These are phyloP conservation scores for Camponotus pennsylvanicus DNA, from an alignment of 1,140 invertebrate species.

Conservation along the genomic window DNA sequence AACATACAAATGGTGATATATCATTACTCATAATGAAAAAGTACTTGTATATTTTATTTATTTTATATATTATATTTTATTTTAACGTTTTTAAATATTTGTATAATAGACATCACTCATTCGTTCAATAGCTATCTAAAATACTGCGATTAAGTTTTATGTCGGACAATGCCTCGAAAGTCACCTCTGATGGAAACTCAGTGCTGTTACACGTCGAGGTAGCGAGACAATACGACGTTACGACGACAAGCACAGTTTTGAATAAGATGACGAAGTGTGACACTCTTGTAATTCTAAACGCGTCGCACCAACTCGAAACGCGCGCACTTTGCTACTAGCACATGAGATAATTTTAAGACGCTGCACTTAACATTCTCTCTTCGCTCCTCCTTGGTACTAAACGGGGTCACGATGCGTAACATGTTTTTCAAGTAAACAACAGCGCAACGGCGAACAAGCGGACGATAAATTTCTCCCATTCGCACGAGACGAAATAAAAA, in stretches of 20 bases:
- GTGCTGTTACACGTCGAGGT: slow-evolving; percentile 5
- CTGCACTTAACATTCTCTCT: slow-evolving; percentile 50
- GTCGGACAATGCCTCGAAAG: slow-evolving; percentile 34
- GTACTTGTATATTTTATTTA: slow-evolving; percentile 44
- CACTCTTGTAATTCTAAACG: slow-evolving; percentile 41
- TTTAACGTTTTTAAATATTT: no score
- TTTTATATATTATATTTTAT: slow-evolving; percentile 44
- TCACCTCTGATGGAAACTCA: slow-evolving; percentile 29
- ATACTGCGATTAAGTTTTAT: background rate
- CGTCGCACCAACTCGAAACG: slow-evolving; percentile 30
- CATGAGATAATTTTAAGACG: slow-evolving; percentile 50
- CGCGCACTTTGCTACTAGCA: slow-evolving; percentile 32
- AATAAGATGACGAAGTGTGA: slow-evolving; percentile 36
- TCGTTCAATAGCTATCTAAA: background rate
- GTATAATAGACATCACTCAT: background rate
- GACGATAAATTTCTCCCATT: slow-evolving; percentile 40
- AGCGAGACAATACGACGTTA: slow-evolving; percentile 23
- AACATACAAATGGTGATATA: slow-evolving; percentile 23
- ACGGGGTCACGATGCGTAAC: slow-evolving; percentile 44
- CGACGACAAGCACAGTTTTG: slow-evolving; percentile 10
- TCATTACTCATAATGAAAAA: slow-evolving; percentile 2
- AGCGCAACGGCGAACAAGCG: slow-evolving; percentile 44
- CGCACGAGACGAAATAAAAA: slow-evolving; percentile 32
- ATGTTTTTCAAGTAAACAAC: slow-evolving; percentile 55
- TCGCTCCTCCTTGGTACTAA: slow-evolving; percentile 15